Evolutionary conservation across 2,888 invertebrate species (phyloP).

Genomic region (Amiota mariae): DNA sequence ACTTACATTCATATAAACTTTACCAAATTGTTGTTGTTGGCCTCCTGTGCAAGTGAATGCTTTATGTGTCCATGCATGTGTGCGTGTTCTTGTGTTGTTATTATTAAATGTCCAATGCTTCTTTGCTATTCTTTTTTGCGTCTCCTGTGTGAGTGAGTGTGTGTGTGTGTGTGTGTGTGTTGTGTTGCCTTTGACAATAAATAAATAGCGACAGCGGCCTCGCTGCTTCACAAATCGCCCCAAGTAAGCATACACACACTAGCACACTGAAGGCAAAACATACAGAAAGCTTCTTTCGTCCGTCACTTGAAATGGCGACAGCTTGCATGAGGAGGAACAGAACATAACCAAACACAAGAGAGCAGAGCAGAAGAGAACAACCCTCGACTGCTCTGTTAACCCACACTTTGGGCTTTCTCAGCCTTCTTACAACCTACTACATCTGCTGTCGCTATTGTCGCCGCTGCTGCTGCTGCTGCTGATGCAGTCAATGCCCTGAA

Average conservation of each 20-base stretch:
- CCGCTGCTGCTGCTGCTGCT: background rate
- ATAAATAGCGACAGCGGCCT: conserved; percentile 1
- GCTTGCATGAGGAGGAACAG: background rate
- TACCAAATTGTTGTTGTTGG: conserved; percentile 53
- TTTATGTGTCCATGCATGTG: background rate
- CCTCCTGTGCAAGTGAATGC: background rate
- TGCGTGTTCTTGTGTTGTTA: background rate
- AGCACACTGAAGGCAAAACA: too few relatives aligned
- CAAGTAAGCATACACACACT: background rate
- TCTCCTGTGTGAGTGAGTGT: background rate
- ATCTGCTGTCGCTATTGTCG: background rate
- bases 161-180: background rate
- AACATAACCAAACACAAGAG: too few relatives aligned
- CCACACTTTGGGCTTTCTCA: background rate
- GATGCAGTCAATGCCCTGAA: conserved; percentile 23
- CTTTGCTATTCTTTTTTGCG: background rate
- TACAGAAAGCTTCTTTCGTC: too few relatives aligned
- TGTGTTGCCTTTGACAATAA: conserved; percentile 18
- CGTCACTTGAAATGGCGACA: background rate
- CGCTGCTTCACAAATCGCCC: background rate
- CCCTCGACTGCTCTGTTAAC: background rate
- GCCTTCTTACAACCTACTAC: background rate
- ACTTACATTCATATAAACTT: conserved; percentile 26
- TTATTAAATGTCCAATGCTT: background rate
- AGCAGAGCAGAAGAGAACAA: background rate